Conservation (phyloP, 2,797 vertebrate species). For the Clarias fuscus region DNA sequence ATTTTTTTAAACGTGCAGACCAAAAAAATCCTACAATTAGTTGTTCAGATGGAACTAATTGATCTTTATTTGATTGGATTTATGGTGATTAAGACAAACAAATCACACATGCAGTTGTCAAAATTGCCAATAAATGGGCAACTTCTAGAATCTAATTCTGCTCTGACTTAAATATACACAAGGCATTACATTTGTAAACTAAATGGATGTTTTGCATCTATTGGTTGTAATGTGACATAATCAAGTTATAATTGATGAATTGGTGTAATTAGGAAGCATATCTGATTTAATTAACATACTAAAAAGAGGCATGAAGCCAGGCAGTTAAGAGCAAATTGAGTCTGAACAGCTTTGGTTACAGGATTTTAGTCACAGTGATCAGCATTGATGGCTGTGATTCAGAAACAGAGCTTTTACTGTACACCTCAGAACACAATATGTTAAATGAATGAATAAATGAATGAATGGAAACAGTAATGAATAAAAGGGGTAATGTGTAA, state of each 20-base stretch:
- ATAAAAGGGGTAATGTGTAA: too few species aligned
- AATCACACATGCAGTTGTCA: constrained; percentile 79
- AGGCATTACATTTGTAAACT: constrained; percentile 64
- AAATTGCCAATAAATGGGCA: constrained; percentile 67
- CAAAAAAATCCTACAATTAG: constrained; percentile 75
- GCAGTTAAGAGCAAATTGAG: constrained; percentile 64
- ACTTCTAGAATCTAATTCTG: constrained; percentile 46
- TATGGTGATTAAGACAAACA: constrained; percentile 83
- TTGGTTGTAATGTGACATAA: constrained; percentile 75
- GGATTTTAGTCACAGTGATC: constrained; percentile 57
- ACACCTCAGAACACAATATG: not conserved
- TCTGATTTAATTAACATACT: constrained; percentile 76
- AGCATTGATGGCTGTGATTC: constrained; percentile 23
- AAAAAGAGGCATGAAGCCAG: constrained; percentile 67
- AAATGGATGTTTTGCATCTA: constrained; percentile 71
- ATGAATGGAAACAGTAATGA: not conserved
- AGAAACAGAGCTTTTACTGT: not conserved
- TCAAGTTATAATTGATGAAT: constrained; percentile 79
- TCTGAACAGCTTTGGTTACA: constrained; percentile 52
- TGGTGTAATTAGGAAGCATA: constrained; percentile 78
- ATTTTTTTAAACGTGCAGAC: constrained; percentile 67
- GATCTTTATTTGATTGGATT: constrained; percentile 85
- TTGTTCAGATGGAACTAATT: constrained; percentile 87
- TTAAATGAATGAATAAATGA: not conserved
- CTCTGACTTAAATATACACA: constrained; percentile 53